Base-by-base conservation (phyloP, 2,888 invertebrate genomes). In the Polyommatus icarus region DNA sequence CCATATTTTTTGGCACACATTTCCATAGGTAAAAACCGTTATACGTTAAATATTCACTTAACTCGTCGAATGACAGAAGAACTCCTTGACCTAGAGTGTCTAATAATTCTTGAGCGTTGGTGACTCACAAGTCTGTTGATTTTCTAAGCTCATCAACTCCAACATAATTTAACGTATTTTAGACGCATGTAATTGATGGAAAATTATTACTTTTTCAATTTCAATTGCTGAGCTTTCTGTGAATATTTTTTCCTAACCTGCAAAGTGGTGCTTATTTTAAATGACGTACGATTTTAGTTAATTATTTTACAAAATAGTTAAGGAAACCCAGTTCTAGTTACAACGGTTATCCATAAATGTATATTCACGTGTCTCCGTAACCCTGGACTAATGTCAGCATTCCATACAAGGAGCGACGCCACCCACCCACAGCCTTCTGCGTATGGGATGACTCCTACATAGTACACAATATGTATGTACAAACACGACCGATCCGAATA, bases 361-460 rank as follows among this genome's bases (percentile, higher is more conserved):
- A 36, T 32, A 78, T 50, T 57, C 72, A 54, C 36, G 76, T 79
- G 83, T 84, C 83, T 84, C 84, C 84, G 83, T 82, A 78, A 80
- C 78, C 80, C 82, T 79, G 90, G 87, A 88, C 89, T 86, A 87
- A 86, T 85, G 85, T 82, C 92, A 88, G 91, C 89, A 89, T 93
- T 90, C 93, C 93, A 87, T 93, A 92, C 82, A 93, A 87, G 93
- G 93, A 85, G 84, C 84, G 78, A 84, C 87, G 86, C 83, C 78
- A 84, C 84, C 88, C 90, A 85, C 90, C 90, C 89, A 90, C 91
- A 87, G 87, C 86, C 84, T 84, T 81, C 84, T 84, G 77, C 78
- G 82, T 81, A 82, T 82, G 83, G 86, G 82, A 85, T 83, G 86
- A 84, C 86, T 79, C 78, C 79, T 81, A 84, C 82, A 77, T 81